Percentiles rank a stretch among this genome's conserved stretches.
Evolutionary conservation across 1,140 invertebrate genomes (phyloP).

Genomic region (Nasonia longicornis): DNA sequence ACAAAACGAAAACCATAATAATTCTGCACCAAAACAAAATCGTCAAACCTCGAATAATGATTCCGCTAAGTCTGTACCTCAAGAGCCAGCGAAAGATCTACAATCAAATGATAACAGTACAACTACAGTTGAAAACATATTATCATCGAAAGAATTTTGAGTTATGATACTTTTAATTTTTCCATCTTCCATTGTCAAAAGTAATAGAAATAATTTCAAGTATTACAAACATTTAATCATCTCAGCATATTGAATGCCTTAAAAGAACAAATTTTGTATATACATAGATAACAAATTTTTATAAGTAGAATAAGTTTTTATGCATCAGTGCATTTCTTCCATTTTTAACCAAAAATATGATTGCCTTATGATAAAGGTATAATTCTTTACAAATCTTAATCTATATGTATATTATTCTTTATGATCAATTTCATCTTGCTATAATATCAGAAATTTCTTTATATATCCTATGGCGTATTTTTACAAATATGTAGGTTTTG

Average conservation of each 20-base stretch:
- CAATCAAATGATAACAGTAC: conserved; percentile 11
- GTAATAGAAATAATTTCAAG: not conserved
- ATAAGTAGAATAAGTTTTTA: conserved; percentile 10
- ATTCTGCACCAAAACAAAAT: not conserved
- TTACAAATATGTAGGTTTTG: conserved; percentile 7
- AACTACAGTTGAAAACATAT: not conserved
- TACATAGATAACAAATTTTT: conserved; percentile 13
- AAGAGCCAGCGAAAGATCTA: not conserved
- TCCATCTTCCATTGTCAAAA: not conserved
- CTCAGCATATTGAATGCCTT: not conserved
- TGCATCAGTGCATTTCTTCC: conserved; percentile 26
- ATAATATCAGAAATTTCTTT: conserved; percentile 8
- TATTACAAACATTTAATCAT: not conserved
- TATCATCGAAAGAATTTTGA: conserved; percentile 3
- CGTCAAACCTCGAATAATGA: not conserved
- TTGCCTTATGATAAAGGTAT: conserved; percentile 1
- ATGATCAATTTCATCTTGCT: not conserved
- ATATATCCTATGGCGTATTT: conserved; percentile 7
- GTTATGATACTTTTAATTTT: not conserved
- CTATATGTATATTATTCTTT: not conserved
- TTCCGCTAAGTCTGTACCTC: conserved; percentile 27
- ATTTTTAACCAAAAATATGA: conserved; percentile 37
- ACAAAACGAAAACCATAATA: not conserved
- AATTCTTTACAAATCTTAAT: conserved; percentile 6
- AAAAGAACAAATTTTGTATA: conserved; percentile 18